These are phyloP conservation scores for Antheraea yamamai DNA, from an alignment of 2,888 invertebrate species.

Conservation along the genomic window DNA sequence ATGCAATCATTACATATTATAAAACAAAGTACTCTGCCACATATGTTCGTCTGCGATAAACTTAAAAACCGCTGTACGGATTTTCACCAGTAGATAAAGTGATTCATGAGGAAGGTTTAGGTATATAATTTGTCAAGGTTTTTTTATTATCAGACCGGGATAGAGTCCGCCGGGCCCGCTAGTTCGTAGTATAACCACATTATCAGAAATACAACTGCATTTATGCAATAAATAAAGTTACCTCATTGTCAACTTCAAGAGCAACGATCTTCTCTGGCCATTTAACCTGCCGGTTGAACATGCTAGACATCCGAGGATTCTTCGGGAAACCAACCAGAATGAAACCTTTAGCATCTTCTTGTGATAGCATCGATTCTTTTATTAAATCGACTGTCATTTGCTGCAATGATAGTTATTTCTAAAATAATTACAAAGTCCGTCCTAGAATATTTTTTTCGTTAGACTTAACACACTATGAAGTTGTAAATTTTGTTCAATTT, in stretches of 20 bases:
- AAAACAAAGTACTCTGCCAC: too few relatives aligned
- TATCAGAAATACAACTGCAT: background rate
- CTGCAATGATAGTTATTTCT: constrained; percentile 46
- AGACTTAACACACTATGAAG: too few relatives aligned
- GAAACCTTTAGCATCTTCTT: constrained; percentile 74
- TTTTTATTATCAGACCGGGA: too few relatives aligned
- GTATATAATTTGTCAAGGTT: too few relatives aligned
- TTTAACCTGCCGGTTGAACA: constrained; percentile 74
- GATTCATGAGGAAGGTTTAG: too few relatives aligned
- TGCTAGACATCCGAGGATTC: constrained; percentile 74
- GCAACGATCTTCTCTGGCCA: constrained; percentile 78
- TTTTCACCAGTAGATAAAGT: too few relatives aligned
- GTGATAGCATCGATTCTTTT: constrained; percentile 79
- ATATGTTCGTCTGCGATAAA: too few relatives aligned
- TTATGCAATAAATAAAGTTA: constrained; percentile 25
- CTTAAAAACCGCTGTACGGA: too few relatives aligned
- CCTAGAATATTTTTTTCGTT: too few relatives aligned
- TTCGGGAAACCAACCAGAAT: constrained; percentile 82
- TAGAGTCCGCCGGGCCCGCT: too few relatives aligned
- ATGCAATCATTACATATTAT: background rate
- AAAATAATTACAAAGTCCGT: background rate
- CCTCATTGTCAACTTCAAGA: constrained; percentile 73
- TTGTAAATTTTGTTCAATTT: too few relatives aligned
- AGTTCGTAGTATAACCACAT: background rate
- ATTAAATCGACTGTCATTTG: constrained; percentile 79